Evolutionary conservation across 2,888 invertebrate species (phyloP), one percentile per base, ranked within the genome.

Genomic region (Ferdinandea cuprea): DNA sequence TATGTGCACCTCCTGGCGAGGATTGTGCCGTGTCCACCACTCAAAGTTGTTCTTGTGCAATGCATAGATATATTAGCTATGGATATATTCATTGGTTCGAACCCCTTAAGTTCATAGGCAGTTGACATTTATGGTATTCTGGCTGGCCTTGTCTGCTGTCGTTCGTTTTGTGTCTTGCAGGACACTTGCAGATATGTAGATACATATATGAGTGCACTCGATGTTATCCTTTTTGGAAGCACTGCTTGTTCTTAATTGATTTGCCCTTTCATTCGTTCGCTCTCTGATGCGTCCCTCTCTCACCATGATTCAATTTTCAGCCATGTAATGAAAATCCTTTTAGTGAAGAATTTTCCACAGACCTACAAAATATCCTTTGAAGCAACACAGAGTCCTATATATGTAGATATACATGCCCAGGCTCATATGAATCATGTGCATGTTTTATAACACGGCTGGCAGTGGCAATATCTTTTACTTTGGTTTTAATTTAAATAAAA

Each of bases 401-500:
- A 37, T 9, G 44, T 21, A 52, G 17, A 11, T 8, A 21, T 52
- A 32, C n/a, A n/a, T n/a, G n/a, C 7, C 5, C 3, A 19, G 19
- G 0, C 13, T 35, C 25, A 30, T 35, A 61, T 42, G 61, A 50
- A 48, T 21, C 59, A 37, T 77, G 44, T 73, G 63, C 50, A 83
- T 73, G 66, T 73, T 83, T 77, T 63, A 83, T 77, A 78, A 78
- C 78, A 68, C 56, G 63, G 50, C 11, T 17, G 83, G 76, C 73
- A 66, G 65, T 46, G 65, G 76, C 73, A 68, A 68, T 69, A 73
- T 78, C 66, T 83, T 83, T 83, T 58, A 78, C 83, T 78, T 78
- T 83, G 78, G 83, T 83, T 78, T 83, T 83, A 78, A 83, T 83
- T 83, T 83, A 78, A 83, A 78, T 78, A 73, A 63, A 78, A 80